These are phyloP conservation scores for Thera obeliscata DNA, from an alignment of 2,888 invertebrate species.

Conservation along the genomic window DNA sequence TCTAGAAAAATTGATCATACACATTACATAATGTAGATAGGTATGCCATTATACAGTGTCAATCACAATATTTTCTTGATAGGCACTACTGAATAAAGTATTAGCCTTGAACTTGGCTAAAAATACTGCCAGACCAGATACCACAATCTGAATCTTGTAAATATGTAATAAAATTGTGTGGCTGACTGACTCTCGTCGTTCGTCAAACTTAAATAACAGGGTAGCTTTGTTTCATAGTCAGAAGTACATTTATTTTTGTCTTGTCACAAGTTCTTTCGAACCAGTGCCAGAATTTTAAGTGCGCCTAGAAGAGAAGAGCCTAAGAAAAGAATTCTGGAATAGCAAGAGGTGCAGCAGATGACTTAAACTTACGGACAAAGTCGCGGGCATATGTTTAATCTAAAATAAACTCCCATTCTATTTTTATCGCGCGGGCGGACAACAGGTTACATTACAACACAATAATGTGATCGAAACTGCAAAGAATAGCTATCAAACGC, in stretches of 20 bases:
- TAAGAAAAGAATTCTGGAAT: background rate
- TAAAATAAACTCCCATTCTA: slow-evolving; percentile 21
- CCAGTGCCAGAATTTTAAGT: background rate
- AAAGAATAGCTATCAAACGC: slow-evolving; percentile 27
- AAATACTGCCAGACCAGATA: slow-evolving; percentile 12
- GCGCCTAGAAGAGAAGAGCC: background rate
- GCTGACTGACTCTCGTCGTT: background rate
- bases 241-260: no score
- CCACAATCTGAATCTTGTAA: slow-evolving; percentile 7
- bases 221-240: no score
- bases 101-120: slow-evolving; percentile 24
- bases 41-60: background rate
- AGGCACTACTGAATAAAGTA: slow-evolving; percentile 3
- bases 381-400: background rate
- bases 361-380: background rate
- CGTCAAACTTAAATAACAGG: background rate
- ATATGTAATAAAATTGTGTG: background rate
- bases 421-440: slow-evolving; percentile 17
- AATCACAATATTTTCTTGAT: slow-evolving; percentile 10
- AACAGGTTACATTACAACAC: slow-evolving; percentile 20
- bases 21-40: no score
- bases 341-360: background rate
- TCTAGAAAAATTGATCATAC: no score
- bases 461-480: slow-evolving; percentile 27
- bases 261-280: no score